Conservation (phyloP, 2,888 invertebrate species). For the Orgyia antiqua region DNA sequence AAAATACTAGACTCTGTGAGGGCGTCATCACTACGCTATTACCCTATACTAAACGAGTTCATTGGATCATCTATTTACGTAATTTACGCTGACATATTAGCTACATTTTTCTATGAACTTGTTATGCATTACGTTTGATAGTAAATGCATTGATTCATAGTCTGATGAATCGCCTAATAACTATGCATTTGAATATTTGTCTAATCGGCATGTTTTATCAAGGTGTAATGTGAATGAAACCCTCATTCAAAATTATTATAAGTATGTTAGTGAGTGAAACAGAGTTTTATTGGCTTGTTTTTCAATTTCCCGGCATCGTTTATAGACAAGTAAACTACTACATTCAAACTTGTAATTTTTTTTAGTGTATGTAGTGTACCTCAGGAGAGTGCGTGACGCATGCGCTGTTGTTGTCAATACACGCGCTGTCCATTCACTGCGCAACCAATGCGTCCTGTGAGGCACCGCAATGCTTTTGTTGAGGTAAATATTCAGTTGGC, state of each 20-base stretch:
- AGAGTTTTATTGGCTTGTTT: slow-evolving; percentile 26
- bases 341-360: slow-evolving; percentile 31
- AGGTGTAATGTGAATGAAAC: neutral
- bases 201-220: neutral
- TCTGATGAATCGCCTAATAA: slow-evolving; percentile 51
- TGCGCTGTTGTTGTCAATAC: slow-evolving; percentile 56
- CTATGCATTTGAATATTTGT: slow-evolving; percentile 53
- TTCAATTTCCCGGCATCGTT: slow-evolving; percentile 36
- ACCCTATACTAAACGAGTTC: slow-evolving; percentile 77
- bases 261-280: neutral
- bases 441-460: slow-evolving; percentile 55
- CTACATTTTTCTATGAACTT: no score
- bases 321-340: slow-evolving; percentile 32
- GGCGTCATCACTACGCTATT: slow-evolving; percentile 66
- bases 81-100: no score
- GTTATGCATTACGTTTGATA: no score
- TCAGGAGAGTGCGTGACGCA: slow-evolving; percentile 58
- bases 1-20: slow-evolving; percentile 43
- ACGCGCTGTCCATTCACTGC: slow-evolving; percentile 67
- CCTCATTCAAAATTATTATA: neutral
- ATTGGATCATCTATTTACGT: slow-evolving; percentile 78
- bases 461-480: slow-evolving; percentile 41
- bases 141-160: slow-evolving; percentile 33
- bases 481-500: slow-evolving; percentile 58
- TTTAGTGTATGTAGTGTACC: slow-evolving; percentile 34